Conservation (phyloP, 2,113 vertebrate species). For the Phyllostomus hastatus region DNA sequence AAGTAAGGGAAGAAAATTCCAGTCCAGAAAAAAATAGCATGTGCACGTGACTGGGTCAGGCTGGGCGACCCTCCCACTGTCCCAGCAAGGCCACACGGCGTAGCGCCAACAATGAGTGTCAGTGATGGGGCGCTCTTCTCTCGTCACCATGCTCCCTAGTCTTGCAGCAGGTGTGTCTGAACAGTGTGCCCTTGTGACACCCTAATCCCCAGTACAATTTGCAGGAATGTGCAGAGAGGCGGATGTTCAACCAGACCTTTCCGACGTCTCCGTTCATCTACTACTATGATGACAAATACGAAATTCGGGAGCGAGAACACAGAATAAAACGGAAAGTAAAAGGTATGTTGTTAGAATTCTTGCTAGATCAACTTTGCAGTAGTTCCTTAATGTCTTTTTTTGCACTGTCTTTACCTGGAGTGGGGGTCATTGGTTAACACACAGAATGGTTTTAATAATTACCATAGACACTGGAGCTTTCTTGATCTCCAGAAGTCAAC, state of each 20-base stretch:
- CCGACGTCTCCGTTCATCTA: conserved; percentile 81
- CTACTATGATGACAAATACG: conserved; percentile 78
- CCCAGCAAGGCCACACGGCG: not conserved
- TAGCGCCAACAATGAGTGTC: not conserved
- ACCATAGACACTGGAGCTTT: conserved; percentile 32
- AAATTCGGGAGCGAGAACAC: conserved; percentile 76
- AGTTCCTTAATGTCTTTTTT: not conserved
- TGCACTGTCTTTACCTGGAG: not conserved
- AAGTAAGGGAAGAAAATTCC: not conserved
- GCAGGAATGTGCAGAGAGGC: conserved; percentile 82
- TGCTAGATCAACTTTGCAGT: not conserved
- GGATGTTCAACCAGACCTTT: conserved; percentile 80
- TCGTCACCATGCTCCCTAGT: not conserved
- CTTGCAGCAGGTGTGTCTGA: not conserved
- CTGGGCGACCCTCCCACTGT: not conserved
- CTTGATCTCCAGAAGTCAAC: not conserved
- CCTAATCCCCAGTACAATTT: conserved; percentile 72
- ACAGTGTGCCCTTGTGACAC: not conserved
- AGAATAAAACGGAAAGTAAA: conserved; percentile 80
- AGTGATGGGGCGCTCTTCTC: not conserved
- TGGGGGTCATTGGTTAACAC: not conserved
- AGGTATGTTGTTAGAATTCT: conserved; percentile 75
- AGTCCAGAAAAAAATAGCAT: not conserved
- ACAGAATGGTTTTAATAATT: conserved; percentile 20
- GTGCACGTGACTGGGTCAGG: not conserved